Evolutionary conservation across 2,888 invertebrate species (phyloP), one percentile per base, ranked within the genome.

Genomic region (Matsumyia berberina): DNA sequence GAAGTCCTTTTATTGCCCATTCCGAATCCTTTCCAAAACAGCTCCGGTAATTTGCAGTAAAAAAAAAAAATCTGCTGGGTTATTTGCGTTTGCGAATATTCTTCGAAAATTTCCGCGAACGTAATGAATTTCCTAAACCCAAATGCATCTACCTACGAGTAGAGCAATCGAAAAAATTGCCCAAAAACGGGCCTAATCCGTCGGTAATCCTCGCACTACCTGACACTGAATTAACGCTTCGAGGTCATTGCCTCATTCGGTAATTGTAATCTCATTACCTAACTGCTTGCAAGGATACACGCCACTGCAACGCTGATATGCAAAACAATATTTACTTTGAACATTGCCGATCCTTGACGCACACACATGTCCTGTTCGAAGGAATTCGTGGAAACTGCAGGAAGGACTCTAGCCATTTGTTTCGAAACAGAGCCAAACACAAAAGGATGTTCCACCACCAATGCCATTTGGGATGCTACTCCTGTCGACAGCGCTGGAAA

Each of bases 221-320:
- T 77, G 78, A 1, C 9, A 35, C 19, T 24, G 24, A n/a, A 44
- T 37, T 58, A 69, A 39, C 49, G 31, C 29, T 33, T 17, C 60
- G 79, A 77, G 76, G 79, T 64, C 53, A 86, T 62, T 78, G 74
- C 29, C 64, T 51, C 55, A 19, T 11, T 49, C 5, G 46, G 24
- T 58, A 79, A 69, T 85, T 74, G 57, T 53, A 57, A 69, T 69
- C 64, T 69, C 78, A 74, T 85, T 85, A 70, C 79, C 64, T 64
- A 85, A 79, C 79, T 69, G 55, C 29, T 51, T 57, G 53, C 62
- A 44, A 69, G 73, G 67, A 78, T 73, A 67, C 44, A 53, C 35
- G 19, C 49, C 62, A 73, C 37, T 35, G 51, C 12, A 73, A 51
- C 24, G 4, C 51, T 24, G 31, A 73, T 79, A 85, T 79, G 79